phyloP scores from a whole-genome alignment of 2,797 vertebrate genomes.

The Falco novaeseelandiae region DNA sequence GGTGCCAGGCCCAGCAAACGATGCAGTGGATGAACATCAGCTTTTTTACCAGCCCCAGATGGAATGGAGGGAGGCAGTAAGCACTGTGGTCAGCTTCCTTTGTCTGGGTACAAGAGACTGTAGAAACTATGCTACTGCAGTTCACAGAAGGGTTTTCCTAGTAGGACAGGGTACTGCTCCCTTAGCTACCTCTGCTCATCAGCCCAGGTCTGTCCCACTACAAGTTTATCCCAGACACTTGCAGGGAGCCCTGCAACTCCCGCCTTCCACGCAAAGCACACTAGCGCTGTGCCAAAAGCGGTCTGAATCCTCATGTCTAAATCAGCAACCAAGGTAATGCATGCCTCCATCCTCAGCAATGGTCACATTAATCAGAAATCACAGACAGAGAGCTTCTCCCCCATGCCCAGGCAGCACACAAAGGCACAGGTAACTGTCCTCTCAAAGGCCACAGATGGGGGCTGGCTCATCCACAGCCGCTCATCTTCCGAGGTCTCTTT shows the following conservation, averaged over 20 bases:
- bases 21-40: neutral
- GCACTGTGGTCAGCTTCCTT: neutral
- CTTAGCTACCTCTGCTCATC: neutral
- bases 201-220: neutral
- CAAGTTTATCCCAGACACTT: neutral
- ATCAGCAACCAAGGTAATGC: accelerated
- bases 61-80: neutral
- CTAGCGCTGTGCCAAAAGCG: neutral
- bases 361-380: neutral
- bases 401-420: accelerated
- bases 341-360: accelerated
- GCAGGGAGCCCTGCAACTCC: neutral
- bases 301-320: accelerated
- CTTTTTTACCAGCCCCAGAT: neutral
- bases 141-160: neutral
- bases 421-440: neutral
- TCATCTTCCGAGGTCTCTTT: neutral
- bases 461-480: neutral
- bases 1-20: neutral
- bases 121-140: neutral
- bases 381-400: neutral
- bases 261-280: accelerated
- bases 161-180: neutral
- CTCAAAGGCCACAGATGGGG: neutral
- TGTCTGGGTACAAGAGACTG: neutral